These are phyloP conservation scores for Nemotelus nigrinus DNA, from an alignment of 2,888 invertebrate species.

Conservation along the genomic window DNA sequence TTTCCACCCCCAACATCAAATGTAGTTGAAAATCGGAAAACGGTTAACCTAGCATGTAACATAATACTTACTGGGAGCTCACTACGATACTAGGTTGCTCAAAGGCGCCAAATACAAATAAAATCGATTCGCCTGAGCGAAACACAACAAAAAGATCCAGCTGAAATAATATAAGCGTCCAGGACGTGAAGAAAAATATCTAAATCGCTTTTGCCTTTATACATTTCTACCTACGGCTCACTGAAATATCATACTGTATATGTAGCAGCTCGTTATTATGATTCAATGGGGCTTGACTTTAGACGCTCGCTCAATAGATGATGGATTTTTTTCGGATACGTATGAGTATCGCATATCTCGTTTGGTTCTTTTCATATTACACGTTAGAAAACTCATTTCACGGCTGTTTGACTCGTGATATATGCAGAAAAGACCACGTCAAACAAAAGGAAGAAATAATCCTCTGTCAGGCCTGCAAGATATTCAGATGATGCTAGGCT, in stretches of 20 bases:
- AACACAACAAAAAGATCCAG: not conserved
- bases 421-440: conserved; percentile 37
- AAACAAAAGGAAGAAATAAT: conserved; percentile 5
- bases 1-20: not conserved
- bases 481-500: not conserved
- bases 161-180: not conserved
- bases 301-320: conserved; percentile 8
- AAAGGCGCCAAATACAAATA: not conserved
- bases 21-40: not conserved
- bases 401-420: conserved; percentile 28
- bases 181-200: not conserved
- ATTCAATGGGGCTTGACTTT: conserved; percentile 27
- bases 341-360: not conserved
- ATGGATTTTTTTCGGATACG: conserved; percentile 23
- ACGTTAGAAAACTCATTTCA: conserved; percentile 39
- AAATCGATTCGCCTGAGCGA: not conserved
- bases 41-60: not conserved
- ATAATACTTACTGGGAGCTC: not conserved
- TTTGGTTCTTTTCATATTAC: not conserved
- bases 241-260: not conserved
- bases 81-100: too few relatives aligned
- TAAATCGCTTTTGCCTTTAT: not conserved
- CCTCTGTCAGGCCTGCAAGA: not conserved
- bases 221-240: not conserved
- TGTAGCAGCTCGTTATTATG: conserved; percentile 27